Evolutionary conservation across 2,888 invertebrate species (phyloP), one percentile per base, ranked within the genome.

Genomic region (Pyrrhia umbra): DNA sequence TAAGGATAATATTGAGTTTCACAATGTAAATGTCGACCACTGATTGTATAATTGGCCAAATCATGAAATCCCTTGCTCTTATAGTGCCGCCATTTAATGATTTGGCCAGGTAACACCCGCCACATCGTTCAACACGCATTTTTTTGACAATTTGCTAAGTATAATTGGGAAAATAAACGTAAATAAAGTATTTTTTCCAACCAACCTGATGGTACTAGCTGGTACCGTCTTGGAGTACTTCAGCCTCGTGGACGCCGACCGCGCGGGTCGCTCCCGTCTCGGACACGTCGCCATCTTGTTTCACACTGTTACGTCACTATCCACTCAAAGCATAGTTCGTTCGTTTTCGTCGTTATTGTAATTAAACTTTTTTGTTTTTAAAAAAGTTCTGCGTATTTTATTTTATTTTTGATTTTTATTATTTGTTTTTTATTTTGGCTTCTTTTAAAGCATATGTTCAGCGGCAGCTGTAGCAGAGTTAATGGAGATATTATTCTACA

Each of bases 141-240:
- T n/a, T n/a, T n/a, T n/a, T n/a, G n/a, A n/a, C n/a, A n/a, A n/a
- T n/a, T n/a, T n/a, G n/a, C n/a, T n/a, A n/a, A n/a, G n/a, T n/a
- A 54, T 1, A 8, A 10, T 21, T 6, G 18, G 1, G 9, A 34
- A 6, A 39, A 21, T 3, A 34, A 21, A n/a, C n/a, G n/a, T 21
- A 18, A 1, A 6, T 9, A 30, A 21, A 30, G 9, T n/a, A 10
- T 6, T 0, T 3, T 25, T 4, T 6, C 0, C 15, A 40, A 58
- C 87, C 60, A 64, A 94, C 94, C 94, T 94, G 76, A 94, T 88
- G 25, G 90, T 86, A 80, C 92, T 91, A 5, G 92, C 91, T 8
- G 94, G 93, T 56, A 91, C 90, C 0, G 94, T 94, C 76, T 94
- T 94, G 20, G 94, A 94, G 75, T 94, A 94, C 65, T 93, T 94